Evolutionary conservation across 2,113 vertebrate species (phyloP).

Genomic region (Garra rufa): DNA sequence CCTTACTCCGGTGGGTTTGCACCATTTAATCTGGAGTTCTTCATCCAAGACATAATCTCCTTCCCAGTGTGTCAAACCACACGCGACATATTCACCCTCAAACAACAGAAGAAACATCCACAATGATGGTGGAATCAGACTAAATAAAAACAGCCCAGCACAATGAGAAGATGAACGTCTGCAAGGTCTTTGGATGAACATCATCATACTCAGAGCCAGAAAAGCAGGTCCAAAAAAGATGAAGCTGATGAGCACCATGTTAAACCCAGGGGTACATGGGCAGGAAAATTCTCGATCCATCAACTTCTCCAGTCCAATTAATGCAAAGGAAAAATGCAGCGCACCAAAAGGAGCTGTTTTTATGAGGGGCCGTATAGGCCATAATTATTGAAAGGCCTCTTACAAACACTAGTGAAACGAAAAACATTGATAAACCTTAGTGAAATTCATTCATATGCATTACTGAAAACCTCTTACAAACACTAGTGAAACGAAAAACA

Average conservation of each 20-base stretch:
- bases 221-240: conserved; percentile 8
- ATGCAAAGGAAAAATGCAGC: background rate
- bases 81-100: conserved; percentile 30
- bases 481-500: no score
- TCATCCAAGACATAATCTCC: conserved; percentile 26
- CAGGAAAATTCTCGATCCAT: conserved; percentile 16
- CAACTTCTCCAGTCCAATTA: conserved; percentile 6
- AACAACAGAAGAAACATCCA: conserved; percentile 14
- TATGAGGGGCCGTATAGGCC: no score
- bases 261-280: conserved; percentile 17
- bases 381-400: no score
- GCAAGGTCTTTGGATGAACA: conserved; percentile 9
- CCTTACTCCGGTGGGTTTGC: background rate
- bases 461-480: no score
- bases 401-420: no score
- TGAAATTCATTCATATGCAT: no score
- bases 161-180: background rate
- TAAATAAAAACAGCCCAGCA: background rate
- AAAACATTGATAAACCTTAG: no score
- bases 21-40: conserved; percentile 17
- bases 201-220: conserved; percentile 8
- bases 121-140: conserved; percentile 11
- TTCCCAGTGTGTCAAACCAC: background rate
- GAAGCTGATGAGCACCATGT: background rate
- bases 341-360: background rate